Evolutionary conservation across 2,888 invertebrate species (phyloP).

Genomic region (Cataglyphis albicans): DNA sequence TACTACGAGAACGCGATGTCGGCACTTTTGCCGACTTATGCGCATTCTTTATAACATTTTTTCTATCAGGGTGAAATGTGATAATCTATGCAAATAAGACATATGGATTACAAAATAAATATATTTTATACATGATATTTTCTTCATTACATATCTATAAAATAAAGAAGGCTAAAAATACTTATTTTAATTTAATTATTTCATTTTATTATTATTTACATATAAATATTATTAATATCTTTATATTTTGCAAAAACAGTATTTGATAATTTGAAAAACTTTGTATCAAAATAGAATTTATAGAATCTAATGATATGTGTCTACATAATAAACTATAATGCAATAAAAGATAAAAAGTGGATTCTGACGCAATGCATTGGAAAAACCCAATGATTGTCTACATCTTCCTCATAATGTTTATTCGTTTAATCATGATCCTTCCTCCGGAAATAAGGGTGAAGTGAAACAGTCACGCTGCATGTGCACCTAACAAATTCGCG

Average conservation of each 20-base stretch:
- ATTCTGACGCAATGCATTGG: neutral
- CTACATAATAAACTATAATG: neutral
- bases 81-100: neutral
- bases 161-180: too few relatives aligned
- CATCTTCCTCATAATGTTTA: slow-evolving; percentile 53
- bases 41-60: neutral
- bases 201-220: neutral
- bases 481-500: slow-evolving; percentile 61
- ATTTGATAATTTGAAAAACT: neutral
- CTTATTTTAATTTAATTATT: neutral
- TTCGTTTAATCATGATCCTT: slow-evolving; percentile 54
- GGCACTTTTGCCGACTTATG: slow-evolving; percentile 23
- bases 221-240: neutral
- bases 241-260: neutral
- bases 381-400: slow-evolving; percentile 63
- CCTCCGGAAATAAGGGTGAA: slow-evolving; percentile 44
- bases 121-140: neutral
- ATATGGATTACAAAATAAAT: neutral
- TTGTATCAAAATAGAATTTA: neutral
- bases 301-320: neutral
- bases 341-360: neutral
- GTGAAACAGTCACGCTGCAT: slow-evolving; percentile 54
- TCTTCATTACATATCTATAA: neutral
- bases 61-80: neutral
- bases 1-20: slow-evolving; percentile 24